A percentile compares a stretch with the other conserved stretches of the same genome.
phyloP scores from a whole-genome alignment of 2,888 invertebrate species.

The Pachydiplax longipennis region DNA sequence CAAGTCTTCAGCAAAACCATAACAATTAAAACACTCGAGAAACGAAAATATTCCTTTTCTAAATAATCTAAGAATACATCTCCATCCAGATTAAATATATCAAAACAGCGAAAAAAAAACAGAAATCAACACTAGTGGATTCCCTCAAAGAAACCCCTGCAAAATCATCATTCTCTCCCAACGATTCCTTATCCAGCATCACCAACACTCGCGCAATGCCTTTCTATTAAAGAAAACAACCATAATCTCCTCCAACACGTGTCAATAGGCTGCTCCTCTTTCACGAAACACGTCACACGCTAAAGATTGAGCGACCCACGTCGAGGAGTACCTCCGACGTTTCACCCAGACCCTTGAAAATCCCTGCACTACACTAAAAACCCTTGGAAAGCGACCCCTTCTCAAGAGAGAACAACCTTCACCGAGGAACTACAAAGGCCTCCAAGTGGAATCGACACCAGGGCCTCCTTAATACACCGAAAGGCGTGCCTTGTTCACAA shows the following conservation, averaged over 20 bases:
- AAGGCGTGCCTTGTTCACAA: neutral
- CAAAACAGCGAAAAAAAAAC: too few relatives aligned
- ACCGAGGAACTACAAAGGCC: neutral
- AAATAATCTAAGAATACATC: too few relatives aligned
- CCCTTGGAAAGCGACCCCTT: neutral
- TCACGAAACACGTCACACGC: neutral
- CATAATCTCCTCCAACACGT: neutral
- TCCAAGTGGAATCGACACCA: neutral
- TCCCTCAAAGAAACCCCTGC: too few relatives aligned
- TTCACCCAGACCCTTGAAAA: neutral
- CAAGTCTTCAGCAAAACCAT: too few relatives aligned
- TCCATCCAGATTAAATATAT: too few relatives aligned
- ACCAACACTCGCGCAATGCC: too few relatives aligned
- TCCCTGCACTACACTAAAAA: neutral
- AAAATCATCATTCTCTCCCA: too few relatives aligned
- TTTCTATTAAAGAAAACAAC: neutral
- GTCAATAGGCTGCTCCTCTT: neutral
- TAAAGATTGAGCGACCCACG: neutral
- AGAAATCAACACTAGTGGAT: too few relatives aligned
- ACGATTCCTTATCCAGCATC: too few relatives aligned
- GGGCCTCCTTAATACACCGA: neutral
- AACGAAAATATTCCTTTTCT: too few relatives aligned
- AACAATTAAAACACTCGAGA: too few relatives aligned
- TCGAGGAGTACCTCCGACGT: neutral
- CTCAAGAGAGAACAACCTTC: neutral